phyloP scores from a whole-genome alignment of 2,888 invertebrate species.

The Polylopha cassiicola region DNA sequence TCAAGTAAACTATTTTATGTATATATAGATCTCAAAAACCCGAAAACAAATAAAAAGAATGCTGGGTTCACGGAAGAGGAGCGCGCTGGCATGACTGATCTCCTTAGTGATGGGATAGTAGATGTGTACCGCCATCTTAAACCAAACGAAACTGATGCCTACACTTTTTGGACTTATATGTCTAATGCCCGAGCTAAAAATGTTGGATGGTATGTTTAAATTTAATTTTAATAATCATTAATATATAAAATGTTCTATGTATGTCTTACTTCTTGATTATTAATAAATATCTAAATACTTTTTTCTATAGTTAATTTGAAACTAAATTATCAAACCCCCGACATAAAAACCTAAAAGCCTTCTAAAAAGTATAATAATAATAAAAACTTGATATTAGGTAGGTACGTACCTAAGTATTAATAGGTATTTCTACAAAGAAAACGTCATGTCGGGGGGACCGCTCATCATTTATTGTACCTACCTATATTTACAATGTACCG shows the following conservation, averaged over 20 bases:
- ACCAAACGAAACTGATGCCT: constrained; percentile 88
- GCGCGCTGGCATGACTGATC: constrained; percentile 91
- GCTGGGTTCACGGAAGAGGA: constrained; percentile 98
- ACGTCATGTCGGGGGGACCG: too few species aligned
- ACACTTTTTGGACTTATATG: constrained; percentile 98
- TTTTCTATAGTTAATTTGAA: too few species aligned
- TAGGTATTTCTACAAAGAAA: too few species aligned
- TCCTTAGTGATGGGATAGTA: constrained; percentile 88
- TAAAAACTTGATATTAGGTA: too few species aligned
- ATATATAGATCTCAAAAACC: constrained; percentile 96
- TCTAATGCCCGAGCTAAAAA: constrained; percentile 90
- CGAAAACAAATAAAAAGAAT: constrained; percentile 92
- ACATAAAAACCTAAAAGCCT: too few species aligned
- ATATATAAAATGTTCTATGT: neutral
- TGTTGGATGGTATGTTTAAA: constrained; percentile 89
- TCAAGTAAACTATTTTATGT: too few species aligned
- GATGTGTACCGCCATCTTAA: constrained; percentile 93
- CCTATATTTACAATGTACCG: too few species aligned
- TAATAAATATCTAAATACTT: too few species aligned
- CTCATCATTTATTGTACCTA: too few species aligned
- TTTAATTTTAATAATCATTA: neutral
- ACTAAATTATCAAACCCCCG: too few species aligned
- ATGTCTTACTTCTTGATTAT: constrained; percentile 1
- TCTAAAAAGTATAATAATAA: too few species aligned
- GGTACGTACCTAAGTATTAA: too few species aligned